These are phyloP conservation scores for Glyphotaelius pellucidus DNA, from an alignment of 2,888 invertebrate species.

Conservation along the genomic window DNA sequence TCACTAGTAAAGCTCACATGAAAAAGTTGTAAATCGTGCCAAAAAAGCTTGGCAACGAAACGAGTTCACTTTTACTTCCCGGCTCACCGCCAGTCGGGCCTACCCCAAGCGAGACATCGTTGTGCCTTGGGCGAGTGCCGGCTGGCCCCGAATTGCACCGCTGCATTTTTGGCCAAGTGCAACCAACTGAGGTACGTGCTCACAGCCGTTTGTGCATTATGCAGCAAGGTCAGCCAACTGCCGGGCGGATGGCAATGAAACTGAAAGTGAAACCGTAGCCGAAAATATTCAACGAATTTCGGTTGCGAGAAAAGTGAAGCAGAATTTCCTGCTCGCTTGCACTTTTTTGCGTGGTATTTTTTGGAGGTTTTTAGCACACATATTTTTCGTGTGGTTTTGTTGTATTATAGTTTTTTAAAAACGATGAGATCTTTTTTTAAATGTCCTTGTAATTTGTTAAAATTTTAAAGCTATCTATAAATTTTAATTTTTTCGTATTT, in stretches of 20 bases:
- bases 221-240: constrained; percentile 32
- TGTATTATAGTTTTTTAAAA: not conserved
- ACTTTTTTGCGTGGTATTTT: not conserved
- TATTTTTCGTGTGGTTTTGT: not conserved
- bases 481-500: no score
- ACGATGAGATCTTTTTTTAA: no score
- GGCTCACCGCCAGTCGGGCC: not conserved
- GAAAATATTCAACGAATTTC: not conserved
- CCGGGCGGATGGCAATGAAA: constrained; percentile 3
- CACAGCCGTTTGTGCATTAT: not conserved
- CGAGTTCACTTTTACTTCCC: not conserved
- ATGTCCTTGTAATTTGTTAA: no score
- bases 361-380: not conserved
- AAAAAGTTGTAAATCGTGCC: not conserved
- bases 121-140: not conserved
- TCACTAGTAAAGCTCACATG: not conserved
- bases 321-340: not conserved
- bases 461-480: no score
- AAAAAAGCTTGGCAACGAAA: not conserved
- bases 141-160: constrained; percentile 14
- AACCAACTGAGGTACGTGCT: not conserved
- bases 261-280: constrained; percentile 2
- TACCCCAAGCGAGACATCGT: not conserved
- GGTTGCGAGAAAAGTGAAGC: not conserved
- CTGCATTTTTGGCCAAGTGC: constrained; percentile 30